phyloP scores from a whole-genome alignment of 1,140 invertebrate genomes.

The Lycorma delicatula region DNA sequence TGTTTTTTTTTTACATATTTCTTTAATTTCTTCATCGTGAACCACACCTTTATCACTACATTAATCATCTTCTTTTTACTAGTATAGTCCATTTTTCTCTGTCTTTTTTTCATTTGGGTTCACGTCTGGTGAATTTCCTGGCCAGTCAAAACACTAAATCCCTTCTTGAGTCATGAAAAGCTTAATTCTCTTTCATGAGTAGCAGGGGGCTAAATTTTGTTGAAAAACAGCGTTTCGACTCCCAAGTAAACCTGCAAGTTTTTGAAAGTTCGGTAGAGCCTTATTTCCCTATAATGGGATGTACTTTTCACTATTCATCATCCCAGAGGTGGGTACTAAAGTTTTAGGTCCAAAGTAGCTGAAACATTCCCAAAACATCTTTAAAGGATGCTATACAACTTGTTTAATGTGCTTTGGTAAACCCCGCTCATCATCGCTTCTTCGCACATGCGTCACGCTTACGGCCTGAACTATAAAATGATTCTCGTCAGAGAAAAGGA shows the following conservation, averaged over 20 bases:
- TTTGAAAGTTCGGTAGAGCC: neutral
- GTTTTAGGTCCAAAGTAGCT: neutral
- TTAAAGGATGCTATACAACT: conserved; percentile 1
- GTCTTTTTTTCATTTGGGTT: no score
- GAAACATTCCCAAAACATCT: neutral
- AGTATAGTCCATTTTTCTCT: no score
- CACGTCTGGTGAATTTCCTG: conserved; percentile 12
- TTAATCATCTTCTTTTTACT: no score
- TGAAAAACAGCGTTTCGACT: no score
- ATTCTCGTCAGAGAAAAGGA: neutral
- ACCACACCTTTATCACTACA: no score
- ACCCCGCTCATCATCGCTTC: neutral
- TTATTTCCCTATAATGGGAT: neutral
- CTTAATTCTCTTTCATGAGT: neutral
- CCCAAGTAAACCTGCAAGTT: no score
- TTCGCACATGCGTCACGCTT: no score
- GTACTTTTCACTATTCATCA: conserved; percentile 4
- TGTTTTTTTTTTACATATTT: no score
- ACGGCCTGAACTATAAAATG: neutral
- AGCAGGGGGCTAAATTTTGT: neutral
- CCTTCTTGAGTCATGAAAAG: no score
- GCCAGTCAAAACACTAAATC: neutral
- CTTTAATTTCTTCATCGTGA: no score
- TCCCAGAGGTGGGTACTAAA: neutral
- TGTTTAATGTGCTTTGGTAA: neutral